Conservation (phyloP, 2,888 invertebrate genomes). For the Drosophila melanosoma region DNA sequence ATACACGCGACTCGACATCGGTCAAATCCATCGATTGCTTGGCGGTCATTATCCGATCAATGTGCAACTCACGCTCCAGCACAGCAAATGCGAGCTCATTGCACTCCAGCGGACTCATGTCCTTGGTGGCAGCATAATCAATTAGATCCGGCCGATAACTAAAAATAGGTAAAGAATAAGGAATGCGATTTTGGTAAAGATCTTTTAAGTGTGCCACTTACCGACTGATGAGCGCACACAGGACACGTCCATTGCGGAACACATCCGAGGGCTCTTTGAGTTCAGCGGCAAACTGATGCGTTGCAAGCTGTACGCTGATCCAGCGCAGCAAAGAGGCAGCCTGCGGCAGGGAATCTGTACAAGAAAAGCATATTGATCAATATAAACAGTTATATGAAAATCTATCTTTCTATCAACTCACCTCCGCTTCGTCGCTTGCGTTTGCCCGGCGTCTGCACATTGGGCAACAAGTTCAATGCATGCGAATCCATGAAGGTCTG, state of each 20-base stretch:
- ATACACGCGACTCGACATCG: conserved; percentile 83
- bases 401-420: conserved; percentile 28
- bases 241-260: conserved; percentile 84
- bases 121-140: conserved; percentile 89
- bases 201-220: conserved; percentile 39
- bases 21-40: conserved; percentile 87
- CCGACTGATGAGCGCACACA: conserved; percentile 85
- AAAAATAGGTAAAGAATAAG: conserved; percentile 80
- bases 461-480: conserved; percentile 87
- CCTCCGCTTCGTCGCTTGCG: conserved; percentile 84
- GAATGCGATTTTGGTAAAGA: not conserved
- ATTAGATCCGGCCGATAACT: conserved; percentile 96
- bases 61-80: conserved; percentile 93
- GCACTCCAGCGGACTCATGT: conserved; percentile 88
- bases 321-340: conserved; percentile 83
- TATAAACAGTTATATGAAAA: not conserved
- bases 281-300: conserved; percentile 81
- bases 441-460: conserved; percentile 87
- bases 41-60: conserved; percentile 90
- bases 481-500: conserved; percentile 85
- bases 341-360: conserved; percentile 81
- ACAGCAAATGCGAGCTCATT: conserved; percentile 94
- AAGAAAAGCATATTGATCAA: not conserved
- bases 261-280: conserved; percentile 84
- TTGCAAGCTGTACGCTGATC: conserved; percentile 83